Base-by-base conservation (phyloP, 2,888 invertebrate species). In the Idaea biselata region DNA sequence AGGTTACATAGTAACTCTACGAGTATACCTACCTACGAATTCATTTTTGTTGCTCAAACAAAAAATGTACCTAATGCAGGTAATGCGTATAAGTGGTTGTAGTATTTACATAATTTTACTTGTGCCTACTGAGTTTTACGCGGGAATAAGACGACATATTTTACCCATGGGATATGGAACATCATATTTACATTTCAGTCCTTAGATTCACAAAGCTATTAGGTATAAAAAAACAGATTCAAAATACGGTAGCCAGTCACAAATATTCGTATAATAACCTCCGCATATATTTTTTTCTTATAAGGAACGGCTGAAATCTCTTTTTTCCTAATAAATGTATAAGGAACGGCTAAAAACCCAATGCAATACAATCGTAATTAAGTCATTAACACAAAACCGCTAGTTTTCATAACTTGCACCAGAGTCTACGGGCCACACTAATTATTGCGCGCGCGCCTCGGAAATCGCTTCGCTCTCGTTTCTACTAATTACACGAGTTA, bases 381-480 rank as follows among this genome's bases (percentile, higher is more conserved):
- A 18, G 25, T 59, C 53, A 55, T 17, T 55, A 17, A 6, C 6
- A 14, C 7, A 55, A 17, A 56, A 56, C 8, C 56, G 56, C 61
- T 54, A 32, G 16, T 56, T 64, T 68, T 62, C 44, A 25, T 63
- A 60, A 18, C 57, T 70, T 63, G 60, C 60, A 56, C 68, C 69
- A 63, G 17, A 65, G 60, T 69, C 67, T 71, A 73, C 73, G 73
- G 71, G 73, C 78, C 84, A 85, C 84, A 85, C 78, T 88, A 88
- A 89, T 89, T 87, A 84, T 83, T 80, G 81, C 75, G 81, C 86
- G 85, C 82, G 82, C 86, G 86, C 80, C 84, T 88, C 88, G 86
- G 86, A 89, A 89, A 87, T 88, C 88, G 89, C 87, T 88, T 89
- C 88, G 90, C 88, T 91, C 89, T 90, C 90, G 89, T 87, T 89